Conservation (phyloP, 64 coral and sea anemone species). For the Montipora cactus region DNA sequence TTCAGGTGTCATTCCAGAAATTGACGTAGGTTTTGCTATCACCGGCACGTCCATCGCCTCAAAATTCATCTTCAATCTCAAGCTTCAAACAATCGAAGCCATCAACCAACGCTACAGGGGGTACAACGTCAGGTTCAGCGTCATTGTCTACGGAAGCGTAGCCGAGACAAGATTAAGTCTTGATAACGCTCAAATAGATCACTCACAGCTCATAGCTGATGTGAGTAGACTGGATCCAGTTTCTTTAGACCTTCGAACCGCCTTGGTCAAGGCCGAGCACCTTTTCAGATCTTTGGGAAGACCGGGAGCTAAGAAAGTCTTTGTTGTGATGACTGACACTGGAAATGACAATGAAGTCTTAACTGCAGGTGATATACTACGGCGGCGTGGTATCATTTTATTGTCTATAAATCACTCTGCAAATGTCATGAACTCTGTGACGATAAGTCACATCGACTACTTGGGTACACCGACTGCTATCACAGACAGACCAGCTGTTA, state of each 20-base stretch:
- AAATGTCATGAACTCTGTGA: constrained; percentile 2
- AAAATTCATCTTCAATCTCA: constrained; percentile 17
- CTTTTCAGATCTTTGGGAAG: constrained; percentile 59
- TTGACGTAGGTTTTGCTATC: constrained; percentile 72
- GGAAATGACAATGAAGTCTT: constrained; percentile 35
- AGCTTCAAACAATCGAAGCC: constrained; percentile 19
- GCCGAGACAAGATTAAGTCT: background rate
- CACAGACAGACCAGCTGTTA: constrained; percentile 13
- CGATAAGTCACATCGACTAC: background rate
- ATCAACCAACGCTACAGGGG: constrained; percentile 64
- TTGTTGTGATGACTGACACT: constrained; percentile 47
- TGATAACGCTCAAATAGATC: background rate
- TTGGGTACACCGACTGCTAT: background rate
- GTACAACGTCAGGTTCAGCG: constrained; percentile 25
- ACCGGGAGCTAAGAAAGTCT: constrained; percentile 55
- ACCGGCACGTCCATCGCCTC: constrained; percentile 29
- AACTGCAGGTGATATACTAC: background rate
- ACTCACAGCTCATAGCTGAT: background rate
- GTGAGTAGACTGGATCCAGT: background rate
- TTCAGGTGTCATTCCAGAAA: constrained; percentile 36
- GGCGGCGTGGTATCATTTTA: background rate
- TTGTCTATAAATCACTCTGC: background rate
- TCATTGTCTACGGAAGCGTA: constrained; percentile 41
- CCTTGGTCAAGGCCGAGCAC: constrained; percentile 45
- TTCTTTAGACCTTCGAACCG: background rate